Evolutionary conservation across 2,888 invertebrate species (phyloP), one percentile per base, ranked within the genome.

Genomic region (Phalangium opilio): DNA sequence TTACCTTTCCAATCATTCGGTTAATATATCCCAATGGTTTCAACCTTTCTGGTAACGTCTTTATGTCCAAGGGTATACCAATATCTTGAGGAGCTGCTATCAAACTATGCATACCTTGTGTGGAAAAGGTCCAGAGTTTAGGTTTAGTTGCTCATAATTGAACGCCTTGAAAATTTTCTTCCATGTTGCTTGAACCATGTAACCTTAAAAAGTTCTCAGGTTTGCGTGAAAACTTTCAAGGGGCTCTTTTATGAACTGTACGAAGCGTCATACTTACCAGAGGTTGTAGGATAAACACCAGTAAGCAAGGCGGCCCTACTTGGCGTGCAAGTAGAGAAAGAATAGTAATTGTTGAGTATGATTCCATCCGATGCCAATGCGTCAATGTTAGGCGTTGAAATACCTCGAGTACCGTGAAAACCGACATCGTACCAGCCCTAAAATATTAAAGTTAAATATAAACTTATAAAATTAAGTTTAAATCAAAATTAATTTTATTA

Each of bases 391-490:
- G 89, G 89, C 2, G 91, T 91, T 20, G 83, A 82, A 55, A 91
- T 83, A 68, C 86, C 78, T 12, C 78, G 75, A 0, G 85, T 84
- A 1, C 90, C 89, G 64, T 86, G 90, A 67, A 86, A 90, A 10
- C 87, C 81, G 1, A 90, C 81, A 67, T 90, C 90, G 63, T 89
- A 86, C 76, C 83, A 90, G 3, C 91, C 91, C 90, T 90, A 60
- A 59, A 57, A 56, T 27, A 27, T 27, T 4, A 44, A 12, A n/a
- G n/a, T n/a, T n/a, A n/a, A n/a, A n/a, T n/a, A n/a, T n/a, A n/a
- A n/a, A n/a, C n/a, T n/a, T n/a, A 44, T 33, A 3, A n/a, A n/a
- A n/a, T n/a, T n/a, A n/a, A n/a, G n/a, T n/a, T n/a, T n/a, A n/a
- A n/a, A n/a, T n/a, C n/a, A n/a, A n/a, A n/a, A n/a, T n/a, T n/a